These are phyloP conservation scores for Gila robusta DNA, from an alignment of 2,797 vertebrate genomes.

Conservation along the genomic window DNA sequence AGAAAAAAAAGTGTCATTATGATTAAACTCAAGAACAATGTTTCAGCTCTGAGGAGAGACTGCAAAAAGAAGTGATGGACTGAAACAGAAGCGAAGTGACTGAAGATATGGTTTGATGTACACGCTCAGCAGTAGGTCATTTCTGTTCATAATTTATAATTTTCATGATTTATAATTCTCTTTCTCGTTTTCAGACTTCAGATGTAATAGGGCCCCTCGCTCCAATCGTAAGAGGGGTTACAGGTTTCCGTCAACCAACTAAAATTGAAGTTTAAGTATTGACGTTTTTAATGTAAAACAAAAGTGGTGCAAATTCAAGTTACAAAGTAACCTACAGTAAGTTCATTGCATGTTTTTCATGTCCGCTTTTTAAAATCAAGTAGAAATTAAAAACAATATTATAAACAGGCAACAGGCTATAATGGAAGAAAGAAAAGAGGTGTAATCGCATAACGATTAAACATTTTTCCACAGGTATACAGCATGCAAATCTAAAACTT, in stretches of 20 bases:
- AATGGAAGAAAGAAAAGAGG: not conserved
- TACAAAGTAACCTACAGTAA: not conserved
- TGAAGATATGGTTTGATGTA: conserved; percentile 13
- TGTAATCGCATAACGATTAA: not conserved
- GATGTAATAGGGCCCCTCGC: too few species aligned
- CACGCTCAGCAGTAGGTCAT: conserved; percentile 18
- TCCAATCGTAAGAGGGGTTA: too few species aligned
- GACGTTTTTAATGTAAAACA: not conserved
- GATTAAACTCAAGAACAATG: conserved; percentile 54
- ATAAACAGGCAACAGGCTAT: not conserved
- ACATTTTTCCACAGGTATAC: not conserved
- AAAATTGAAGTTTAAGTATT: not conserved
- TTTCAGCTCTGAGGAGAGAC: conserved; percentile 32
- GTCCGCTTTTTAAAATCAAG: not conserved
- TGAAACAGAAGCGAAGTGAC: conserved; percentile 36
- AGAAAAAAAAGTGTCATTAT: conserved; percentile 19
- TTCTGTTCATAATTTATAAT: conserved; percentile 16
- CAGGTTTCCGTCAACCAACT: not conserved
- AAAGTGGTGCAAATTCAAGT: not conserved
- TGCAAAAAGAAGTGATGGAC: not conserved
- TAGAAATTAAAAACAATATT: not conserved
- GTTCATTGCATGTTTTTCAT: not conserved
- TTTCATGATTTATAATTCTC: not conserved
- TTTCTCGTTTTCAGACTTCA: not conserved
- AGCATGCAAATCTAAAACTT: not conserved